phyloP scores from a whole-genome alignment of 2,888 invertebrate genomes.

The Drosophila anceps region DNA sequence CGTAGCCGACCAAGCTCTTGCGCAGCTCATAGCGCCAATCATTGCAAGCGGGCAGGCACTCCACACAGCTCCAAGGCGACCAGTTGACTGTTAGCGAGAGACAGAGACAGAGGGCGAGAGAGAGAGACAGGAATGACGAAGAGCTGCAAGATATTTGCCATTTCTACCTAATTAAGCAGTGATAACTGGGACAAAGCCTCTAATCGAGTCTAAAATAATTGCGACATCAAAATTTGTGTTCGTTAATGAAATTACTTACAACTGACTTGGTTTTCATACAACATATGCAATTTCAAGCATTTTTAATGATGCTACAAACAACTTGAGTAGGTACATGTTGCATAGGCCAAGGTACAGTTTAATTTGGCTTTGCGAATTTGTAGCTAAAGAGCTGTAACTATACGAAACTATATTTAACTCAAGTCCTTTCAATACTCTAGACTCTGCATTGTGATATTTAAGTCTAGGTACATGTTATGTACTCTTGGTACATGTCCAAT shows the following conservation, averaged over 20 bases:
- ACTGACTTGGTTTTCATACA: neutral
- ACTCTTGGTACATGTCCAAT: neutral
- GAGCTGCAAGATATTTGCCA: neutral
- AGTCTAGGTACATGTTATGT: neutral
- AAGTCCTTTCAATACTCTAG: neutral
- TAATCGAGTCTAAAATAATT: neutral
- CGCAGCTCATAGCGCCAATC: constrained; percentile 62
- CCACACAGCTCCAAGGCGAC: constrained; percentile 53
- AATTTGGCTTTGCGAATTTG: neutral
- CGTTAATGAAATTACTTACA: neutral
- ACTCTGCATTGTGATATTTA: neutral
- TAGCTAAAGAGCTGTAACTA: no score
- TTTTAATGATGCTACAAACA: neutral
- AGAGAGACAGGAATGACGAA: neutral
- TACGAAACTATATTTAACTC: neutral
- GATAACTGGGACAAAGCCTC: neutral
- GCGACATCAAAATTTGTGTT: neutral
- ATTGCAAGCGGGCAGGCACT: constrained; percentile 75
- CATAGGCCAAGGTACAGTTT: neutral
- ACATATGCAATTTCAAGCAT: no score
- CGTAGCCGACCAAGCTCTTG: constrained; percentile 47
- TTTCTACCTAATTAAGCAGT: neutral
- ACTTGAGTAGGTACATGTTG: neutral
- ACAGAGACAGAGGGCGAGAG: neutral
- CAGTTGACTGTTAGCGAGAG: constrained; percentile 24